Evolutionary conservation across 2,113 vertebrate genomes (phyloP).

Genomic region (Eulemur rufifrons): DNA sequence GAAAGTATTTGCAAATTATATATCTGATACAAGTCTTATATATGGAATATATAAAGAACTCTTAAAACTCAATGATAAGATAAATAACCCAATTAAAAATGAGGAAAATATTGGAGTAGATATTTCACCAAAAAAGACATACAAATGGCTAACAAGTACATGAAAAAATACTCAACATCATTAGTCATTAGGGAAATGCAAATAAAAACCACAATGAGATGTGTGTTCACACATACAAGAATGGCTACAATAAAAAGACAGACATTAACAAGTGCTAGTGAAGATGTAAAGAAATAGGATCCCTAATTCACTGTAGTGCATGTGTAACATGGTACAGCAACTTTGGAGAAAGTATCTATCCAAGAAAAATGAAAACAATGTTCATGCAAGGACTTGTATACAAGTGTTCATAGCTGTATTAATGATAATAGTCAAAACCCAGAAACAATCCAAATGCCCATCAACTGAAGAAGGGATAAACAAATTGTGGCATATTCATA

Average conservation of each 20-base stretch:
- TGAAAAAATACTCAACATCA: background rate
- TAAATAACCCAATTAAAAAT: background rate
- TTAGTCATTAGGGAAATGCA: background rate
- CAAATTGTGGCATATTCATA: background rate
- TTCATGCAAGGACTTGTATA: background rate
- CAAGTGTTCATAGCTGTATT: background rate
- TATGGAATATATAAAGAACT: background rate
- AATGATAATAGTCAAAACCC: background rate
- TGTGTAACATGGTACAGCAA: slow-evolving; percentile 24
- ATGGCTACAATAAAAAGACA: background rate
- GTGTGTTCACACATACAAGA: background rate
- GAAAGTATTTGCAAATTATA: slow-evolving; percentile 16
- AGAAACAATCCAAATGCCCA: background rate
- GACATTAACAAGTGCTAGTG: background rate
- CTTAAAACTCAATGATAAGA: background rate
- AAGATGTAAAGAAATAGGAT: background rate
- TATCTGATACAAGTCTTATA: background rate
- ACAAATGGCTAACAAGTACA: background rate
- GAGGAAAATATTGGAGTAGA: background rate
- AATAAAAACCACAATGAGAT: slow-evolving; percentile 17
- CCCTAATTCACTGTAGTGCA: background rate
- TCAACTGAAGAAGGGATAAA: background rate
- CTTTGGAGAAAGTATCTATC: background rate
- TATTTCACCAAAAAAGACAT: slow-evolving; percentile 10
- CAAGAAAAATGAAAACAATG: background rate